phyloP scores from a whole-genome alignment of 2,113 vertebrate genomes.

The Xyrauchen texanus region DNA sequence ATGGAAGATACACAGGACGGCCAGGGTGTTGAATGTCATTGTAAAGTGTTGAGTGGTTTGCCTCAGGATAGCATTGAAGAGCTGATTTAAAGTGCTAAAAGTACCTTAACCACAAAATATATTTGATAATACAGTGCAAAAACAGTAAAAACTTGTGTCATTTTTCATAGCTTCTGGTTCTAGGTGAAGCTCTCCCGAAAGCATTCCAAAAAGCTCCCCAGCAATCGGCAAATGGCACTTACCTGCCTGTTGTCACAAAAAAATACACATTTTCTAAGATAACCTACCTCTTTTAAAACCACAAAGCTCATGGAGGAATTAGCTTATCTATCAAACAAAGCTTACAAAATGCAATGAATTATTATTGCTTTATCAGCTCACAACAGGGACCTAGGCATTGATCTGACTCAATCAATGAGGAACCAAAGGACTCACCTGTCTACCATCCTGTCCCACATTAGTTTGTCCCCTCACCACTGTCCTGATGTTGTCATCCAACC shows the following conservation, averaged over 20 bases:
- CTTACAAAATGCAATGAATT: too few relatives aligned
- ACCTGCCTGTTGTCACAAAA: too few relatives aligned
- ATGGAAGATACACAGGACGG: constrained; percentile 46
- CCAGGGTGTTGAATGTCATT: neutral
- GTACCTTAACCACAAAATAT: neutral
- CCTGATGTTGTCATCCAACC: constrained; percentile 92
- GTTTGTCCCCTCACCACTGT: constrained; percentile 96
- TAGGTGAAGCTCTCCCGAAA: neutral
- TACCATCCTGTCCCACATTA: constrained; percentile 96
- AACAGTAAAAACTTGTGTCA: neutral
- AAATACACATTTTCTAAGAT: too few relatives aligned
- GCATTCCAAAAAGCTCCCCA: too few relatives aligned
- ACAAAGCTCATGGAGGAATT: too few relatives aligned
- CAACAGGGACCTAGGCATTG: neutral
- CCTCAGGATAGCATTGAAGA: neutral
- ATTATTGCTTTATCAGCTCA: too few relatives aligned
- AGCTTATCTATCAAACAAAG: too few relatives aligned
- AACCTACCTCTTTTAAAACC: too few relatives aligned
- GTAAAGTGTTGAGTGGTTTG: constrained; percentile 3
- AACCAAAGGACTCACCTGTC: constrained; percentile 81
- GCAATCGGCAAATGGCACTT: too few relatives aligned
- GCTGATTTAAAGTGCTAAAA: neutral
- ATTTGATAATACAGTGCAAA: neutral
- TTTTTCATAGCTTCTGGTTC: neutral
- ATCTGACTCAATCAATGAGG: too few relatives aligned